Base-by-base conservation (phyloP, 2,797 vertebrate species). In the Cynopterus sphinx region DNA sequence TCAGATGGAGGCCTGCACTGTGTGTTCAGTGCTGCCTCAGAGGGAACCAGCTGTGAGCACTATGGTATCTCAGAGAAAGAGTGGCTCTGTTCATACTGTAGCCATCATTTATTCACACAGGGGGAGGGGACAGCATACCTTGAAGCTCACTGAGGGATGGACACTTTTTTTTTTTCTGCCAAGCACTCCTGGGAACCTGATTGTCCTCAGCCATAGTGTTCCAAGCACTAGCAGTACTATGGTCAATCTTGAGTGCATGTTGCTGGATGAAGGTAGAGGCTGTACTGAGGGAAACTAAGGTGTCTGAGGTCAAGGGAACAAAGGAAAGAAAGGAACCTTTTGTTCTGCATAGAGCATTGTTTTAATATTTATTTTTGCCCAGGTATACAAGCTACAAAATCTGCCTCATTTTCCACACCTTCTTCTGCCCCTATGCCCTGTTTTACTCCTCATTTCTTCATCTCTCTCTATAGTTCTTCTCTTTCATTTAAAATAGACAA, bases 391-490 rank as follows among this genome's bases (percentile, higher is more conserved):
- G 8, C 16, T 28, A 74, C 31, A 61, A 92, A 73, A 65, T 4
- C 3, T 57, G 81, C 33, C 33, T 53, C 8, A 28, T 49, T 78
- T 90, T 65, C 28, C 13, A 31, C 24, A 26, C 15, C 33, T 78
- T 43, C 21, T 75, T 71, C 67, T 85, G 22, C 12, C 2, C 26
- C 9, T 85, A 6, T 28, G 5, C 7, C 15, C 8, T 68, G 28
- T 61, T 94, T 87, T 39, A 51, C 2, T 63, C 13, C 7, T 90
- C 5, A 59, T 87, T 70, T 79, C n/a, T 63, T 67, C 43, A 85
- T 17, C 39, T 63, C 31, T 67, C 31, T 51, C 19, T 10, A 13
- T 68, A n/a, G 67, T 90, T 96, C 16, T 90, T 67, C 46, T 39
- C 71, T 79, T 36, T 77, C 31, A 39, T 39, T 39, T 67, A 75